A percentile compares a stretch with the other conserved stretches of the same genome.
phyloP scores from a whole-genome alignment of 1,140 invertebrate species.

The Drosophila arawakana region DNA sequence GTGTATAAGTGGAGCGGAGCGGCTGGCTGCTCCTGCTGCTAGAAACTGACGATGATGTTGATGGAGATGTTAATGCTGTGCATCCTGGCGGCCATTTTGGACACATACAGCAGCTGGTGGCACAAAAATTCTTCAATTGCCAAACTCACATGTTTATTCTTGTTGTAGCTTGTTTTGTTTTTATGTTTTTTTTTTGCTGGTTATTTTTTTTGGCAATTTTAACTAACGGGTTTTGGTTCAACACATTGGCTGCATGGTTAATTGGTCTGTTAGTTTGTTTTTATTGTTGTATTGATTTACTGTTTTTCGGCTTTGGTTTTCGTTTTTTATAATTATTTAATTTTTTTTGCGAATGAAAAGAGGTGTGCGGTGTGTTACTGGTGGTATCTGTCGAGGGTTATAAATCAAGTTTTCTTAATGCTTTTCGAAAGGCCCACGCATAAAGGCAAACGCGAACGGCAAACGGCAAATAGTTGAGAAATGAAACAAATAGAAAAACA shows the following conservation, averaged over 20 bases:
- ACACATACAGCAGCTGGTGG: slow-evolving; percentile 44
- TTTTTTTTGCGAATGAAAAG: slow-evolving; percentile 14
- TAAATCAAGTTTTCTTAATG: slow-evolving; percentile 53
- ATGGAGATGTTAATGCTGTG: slow-evolving; percentile 23
- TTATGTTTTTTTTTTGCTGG: slow-evolving; percentile 19
- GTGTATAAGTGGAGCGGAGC: slow-evolving; percentile 35
- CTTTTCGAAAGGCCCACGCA: slow-evolving; percentile 74
- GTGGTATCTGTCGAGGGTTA: slow-evolving; percentile 34
- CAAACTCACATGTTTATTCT: slow-evolving; percentile 58
- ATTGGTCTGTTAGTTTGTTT: slow-evolving; percentile 44
- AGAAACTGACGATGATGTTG: slow-evolving; percentile 53
- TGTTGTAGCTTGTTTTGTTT: slow-evolving; percentile 23
- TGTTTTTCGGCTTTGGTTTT: slow-evolving; percentile 6
- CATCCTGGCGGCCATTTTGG: slow-evolving; percentile 80
- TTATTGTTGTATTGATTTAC: slow-evolving; percentile 67
- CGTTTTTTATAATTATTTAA: slow-evolving; percentile 1
- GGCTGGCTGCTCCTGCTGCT: slow-evolving; percentile 41
- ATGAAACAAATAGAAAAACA: slow-evolving; percentile 70
- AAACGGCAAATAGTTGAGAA: slow-evolving; percentile 63
- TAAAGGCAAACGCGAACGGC: slow-evolving; percentile 37
- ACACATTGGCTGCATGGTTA: slow-evolving; percentile 63
- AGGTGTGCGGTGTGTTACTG: slow-evolving; percentile 6
- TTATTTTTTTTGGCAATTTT: slow-evolving; percentile 34
- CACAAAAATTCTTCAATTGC: slow-evolving; percentile 42
- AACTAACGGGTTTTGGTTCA: slow-evolving; percentile 47